Evolutionary conservation across 2,113 vertebrate species (phyloP).

Genomic region (Columba janthina): DNA sequence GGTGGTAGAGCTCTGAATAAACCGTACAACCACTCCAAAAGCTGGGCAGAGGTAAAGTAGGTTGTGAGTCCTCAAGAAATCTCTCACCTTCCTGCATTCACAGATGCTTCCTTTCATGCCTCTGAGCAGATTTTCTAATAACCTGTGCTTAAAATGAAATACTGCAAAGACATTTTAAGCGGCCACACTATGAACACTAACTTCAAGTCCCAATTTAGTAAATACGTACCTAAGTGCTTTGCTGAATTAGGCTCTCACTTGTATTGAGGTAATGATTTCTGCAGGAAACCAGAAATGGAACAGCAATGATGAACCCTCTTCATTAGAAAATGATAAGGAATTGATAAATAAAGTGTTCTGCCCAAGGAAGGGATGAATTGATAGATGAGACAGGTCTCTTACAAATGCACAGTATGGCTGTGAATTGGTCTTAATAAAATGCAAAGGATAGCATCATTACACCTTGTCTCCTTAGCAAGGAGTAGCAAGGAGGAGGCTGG

Average conservation of each 20-base stretch:
- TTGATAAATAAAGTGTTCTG: neutral
- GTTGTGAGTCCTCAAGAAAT: neutral
- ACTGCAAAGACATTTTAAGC: neutral
- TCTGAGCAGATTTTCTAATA: neutral
- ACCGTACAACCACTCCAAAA: neutral
- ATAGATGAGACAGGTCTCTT: neutral
- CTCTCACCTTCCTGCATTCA: neutral
- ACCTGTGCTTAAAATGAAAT: neutral
- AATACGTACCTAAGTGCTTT: neutral
- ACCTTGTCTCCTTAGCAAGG: neutral
- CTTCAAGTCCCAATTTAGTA: neutral
- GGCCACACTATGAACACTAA: neutral
- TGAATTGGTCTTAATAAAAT: neutral
- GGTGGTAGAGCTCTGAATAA: neutral
- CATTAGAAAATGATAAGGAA: neutral
- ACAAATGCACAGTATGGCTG: neutral
- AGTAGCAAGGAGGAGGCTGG: neutral
- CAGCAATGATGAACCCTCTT: neutral
- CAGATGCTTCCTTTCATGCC: neutral
- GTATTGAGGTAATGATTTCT: neutral
- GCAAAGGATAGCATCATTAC: neutral
- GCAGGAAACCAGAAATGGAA: neutral
- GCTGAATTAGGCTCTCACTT: neutral
- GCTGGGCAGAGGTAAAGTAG: neutral
- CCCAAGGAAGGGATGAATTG: neutral